These are phyloP conservation scores for cat (Felis catus) DNA, from an alignment of 2,113 vertebrate species.

Conservation along the genomic window DNA sequence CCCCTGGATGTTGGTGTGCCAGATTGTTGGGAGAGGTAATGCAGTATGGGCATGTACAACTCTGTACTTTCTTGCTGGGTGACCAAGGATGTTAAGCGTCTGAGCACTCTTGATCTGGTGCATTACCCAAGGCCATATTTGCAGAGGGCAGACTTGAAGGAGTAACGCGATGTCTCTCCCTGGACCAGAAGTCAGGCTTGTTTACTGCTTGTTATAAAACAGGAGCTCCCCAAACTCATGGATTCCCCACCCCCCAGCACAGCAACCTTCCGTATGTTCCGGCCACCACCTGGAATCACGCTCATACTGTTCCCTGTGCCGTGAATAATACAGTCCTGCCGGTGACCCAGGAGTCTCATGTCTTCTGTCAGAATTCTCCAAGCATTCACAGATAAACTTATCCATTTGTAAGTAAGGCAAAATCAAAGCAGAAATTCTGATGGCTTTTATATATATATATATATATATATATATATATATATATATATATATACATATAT, in stretches of 20 bases:
- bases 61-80: not conserved
- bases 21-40: fast-evolving
- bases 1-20: not conserved
- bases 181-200: not conserved
- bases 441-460: not conserved
- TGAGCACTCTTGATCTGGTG: not conserved
- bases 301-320: not conserved
- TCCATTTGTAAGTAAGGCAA: not conserved
- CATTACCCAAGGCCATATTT: not conserved
- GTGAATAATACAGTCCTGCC: not conserved
- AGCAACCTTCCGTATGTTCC: not conserved
- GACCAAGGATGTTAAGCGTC: not conserved
- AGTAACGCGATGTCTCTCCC: not conserved
- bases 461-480: no score
- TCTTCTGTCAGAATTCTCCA: not conserved
- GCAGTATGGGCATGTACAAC: fast-evolving
- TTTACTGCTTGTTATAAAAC: not conserved
- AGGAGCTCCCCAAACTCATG: not conserved
- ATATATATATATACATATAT: not conserved
- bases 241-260: not conserved
- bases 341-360: not conserved
- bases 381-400: not conserved
- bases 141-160: not conserved
- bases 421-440: not conserved
- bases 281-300: no score